Base-by-base conservation (phyloP, 2,797 vertebrate species). In the Manis pentadactyla region DNA sequence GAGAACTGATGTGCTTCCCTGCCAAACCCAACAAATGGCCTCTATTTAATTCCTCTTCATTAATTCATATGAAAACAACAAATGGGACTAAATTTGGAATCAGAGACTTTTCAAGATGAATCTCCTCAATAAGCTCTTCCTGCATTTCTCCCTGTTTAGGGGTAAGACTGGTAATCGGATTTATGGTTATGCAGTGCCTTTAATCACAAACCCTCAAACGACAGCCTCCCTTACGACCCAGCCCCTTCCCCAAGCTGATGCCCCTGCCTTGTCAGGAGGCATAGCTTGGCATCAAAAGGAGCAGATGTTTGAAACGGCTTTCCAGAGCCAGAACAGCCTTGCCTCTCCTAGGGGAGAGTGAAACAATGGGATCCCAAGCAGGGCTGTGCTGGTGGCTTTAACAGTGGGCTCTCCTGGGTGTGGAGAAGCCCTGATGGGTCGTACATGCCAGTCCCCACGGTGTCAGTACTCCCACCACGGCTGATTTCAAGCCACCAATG, bases 21-120 rank as follows among this genome's bases (percentile, higher is more conserved):
- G 86, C 57, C 61, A 27, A 73, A 31, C 71, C 95, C 39, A 57
- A 61, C 83, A 73, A 29, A 75, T 64, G 90, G 74, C 69, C 42
- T 87, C 46, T 37, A 1, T 78, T 61, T 68, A n/a, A 84, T 75
- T 87, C 87, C 89, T 96, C 77, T 61, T 63, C 93, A 42, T 61
- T 94, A 59, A 68, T 66, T 78, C 84, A n/a, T 42, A 88, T 82
- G 96, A 94, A 97, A 96, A 93, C 81, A 11, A 18, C 88, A 49
- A 34, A 15, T 51, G 39, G 92, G 93, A 92, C 91, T 94, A 69
- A 66, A 66, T 77, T 92, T 85, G 96, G 84, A 75, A 34, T 66
- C 68, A 46, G 73, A 96, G 90, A 74, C 91, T 89, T 78, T 89
- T 89, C 63, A 93, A 98, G 97, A 97, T 96, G 96, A 93, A 74